Evolutionary conservation across 2,888 invertebrate genomes (phyloP).

Genomic region (Chaitophorus viminalis): DNA sequence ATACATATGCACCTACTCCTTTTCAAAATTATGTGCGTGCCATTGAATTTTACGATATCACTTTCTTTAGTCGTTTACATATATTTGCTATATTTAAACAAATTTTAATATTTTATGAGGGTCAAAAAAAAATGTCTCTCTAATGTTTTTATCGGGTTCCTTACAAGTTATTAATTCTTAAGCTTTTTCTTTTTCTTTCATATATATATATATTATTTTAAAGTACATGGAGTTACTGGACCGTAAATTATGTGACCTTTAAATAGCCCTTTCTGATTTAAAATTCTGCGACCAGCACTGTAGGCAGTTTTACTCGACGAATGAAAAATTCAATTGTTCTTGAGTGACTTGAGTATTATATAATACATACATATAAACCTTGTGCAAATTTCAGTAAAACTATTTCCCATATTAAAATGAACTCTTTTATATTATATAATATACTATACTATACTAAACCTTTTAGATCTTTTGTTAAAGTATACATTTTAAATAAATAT

Average conservation of each 20-base stretch:
- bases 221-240: not conserved
- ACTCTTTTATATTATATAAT: not conserved
- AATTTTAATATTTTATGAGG: slow-evolving; percentile 12
- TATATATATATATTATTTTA: not conserved
- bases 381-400: not conserved
- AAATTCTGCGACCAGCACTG: not conserved
- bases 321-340: slow-evolving; percentile 32
- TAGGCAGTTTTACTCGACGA: not conserved
- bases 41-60: not conserved
- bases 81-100: slow-evolving; percentile 2
- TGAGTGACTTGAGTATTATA: not conserved
- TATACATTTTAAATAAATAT: not conserved
- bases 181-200: slow-evolving; percentile 18
- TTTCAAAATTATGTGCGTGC: too few relatives aligned
- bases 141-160: slow-evolving; percentile 6
- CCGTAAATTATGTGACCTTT: slow-evolving; percentile 45
- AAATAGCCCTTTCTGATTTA: slow-evolving; percentile 28
- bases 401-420: not conserved
- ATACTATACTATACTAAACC: not conserved
- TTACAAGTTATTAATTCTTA: slow-evolving; percentile 24
- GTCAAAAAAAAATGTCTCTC: slow-evolving; percentile 24
- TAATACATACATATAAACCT: not conserved
- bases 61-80: not conserved
- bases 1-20: too few relatives aligned
- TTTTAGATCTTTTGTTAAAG: not conserved